Percentiles rank a stretch among this genome's conserved stretches.
These are phyloP conservation scores for Corythoichthys intestinalis DNA, from an alignment of 2,113 vertebrate genomes.

Conservation along the genomic window DNA sequence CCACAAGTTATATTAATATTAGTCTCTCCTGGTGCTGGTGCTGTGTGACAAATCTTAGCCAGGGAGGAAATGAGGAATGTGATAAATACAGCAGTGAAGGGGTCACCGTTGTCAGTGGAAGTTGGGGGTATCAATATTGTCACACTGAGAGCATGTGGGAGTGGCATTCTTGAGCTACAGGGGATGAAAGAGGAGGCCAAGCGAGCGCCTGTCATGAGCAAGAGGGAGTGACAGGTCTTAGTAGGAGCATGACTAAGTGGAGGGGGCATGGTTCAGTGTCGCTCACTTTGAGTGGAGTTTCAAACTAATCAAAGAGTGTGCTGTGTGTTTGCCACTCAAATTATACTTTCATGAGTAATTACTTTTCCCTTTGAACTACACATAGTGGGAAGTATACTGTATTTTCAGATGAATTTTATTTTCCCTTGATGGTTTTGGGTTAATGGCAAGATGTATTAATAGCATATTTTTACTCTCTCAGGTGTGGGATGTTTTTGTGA, in stretches of 20 bases:
- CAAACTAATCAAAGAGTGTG: constrained; percentile 35
- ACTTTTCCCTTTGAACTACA: constrained; percentile 1
- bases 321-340: constrained; percentile 14
- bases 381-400: background rate
- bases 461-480: background rate
- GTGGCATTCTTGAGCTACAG: constrained; percentile 29
- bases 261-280: constrained; percentile 46
- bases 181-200: constrained; percentile 31
- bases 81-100: constrained; percentile 55
- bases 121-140: constrained; percentile 52
- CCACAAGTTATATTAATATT: constrained; percentile 48
- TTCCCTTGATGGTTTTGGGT: background rate
- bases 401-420: background rate
- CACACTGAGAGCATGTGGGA: constrained; percentile 42
- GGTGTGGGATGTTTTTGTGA: background rate
- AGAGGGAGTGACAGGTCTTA: constrained; percentile 50
- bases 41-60: constrained; percentile 38
- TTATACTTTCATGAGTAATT: constrained; percentile 11
- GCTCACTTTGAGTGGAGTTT: constrained; percentile 43
- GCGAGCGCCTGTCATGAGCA: constrained; percentile 5
- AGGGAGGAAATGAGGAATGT: constrained; percentile 44
- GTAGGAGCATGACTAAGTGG: constrained; percentile 47
- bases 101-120: constrained; percentile 58
- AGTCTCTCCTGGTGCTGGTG: constrained; percentile 30
- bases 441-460: background rate